Evolutionary conservation across 2,888 invertebrate species (phyloP).

Genomic region (Meliscaeva auricollis): DNA sequence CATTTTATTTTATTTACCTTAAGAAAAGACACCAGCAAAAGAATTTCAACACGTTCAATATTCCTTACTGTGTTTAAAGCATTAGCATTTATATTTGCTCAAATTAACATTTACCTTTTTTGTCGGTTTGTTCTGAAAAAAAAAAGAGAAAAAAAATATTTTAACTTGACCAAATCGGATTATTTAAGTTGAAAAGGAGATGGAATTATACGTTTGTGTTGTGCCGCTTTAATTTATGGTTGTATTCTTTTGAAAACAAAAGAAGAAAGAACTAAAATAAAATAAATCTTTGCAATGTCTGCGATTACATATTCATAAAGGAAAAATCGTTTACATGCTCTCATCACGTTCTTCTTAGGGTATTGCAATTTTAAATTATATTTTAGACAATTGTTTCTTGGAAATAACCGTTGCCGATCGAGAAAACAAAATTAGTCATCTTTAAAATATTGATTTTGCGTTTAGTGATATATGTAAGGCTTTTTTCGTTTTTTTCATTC

Average conservation of each 20-base stretch:
- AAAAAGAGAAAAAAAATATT: too few relatives aligned
- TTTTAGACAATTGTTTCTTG: neutral
- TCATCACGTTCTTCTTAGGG: conserved; percentile 11
- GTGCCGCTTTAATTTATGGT: conserved; percentile 23
- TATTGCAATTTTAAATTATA: conserved; percentile 2
- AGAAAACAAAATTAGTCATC: too few relatives aligned
- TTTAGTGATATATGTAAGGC: too few relatives aligned
- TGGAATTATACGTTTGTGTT: neutral
- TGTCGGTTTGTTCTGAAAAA: neutral
- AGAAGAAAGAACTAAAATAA: neutral
- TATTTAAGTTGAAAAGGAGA: neutral
- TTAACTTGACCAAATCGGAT: neutral
- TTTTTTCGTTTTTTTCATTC: too few relatives aligned
- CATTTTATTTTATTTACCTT: too few relatives aligned
- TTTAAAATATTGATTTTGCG: too few relatives aligned
- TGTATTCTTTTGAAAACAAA: neutral
- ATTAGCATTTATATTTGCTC: neutral
- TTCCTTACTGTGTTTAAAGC: neutral
- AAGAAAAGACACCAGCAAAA: neutral
- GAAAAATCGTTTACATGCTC: conserved; percentile 3
- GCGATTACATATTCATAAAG: neutral
- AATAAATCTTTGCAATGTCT: conserved; percentile 12
- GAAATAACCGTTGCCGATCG: neutral
- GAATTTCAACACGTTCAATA: neutral
- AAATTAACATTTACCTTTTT: neutral